Evolutionary conservation across 2,888 invertebrate genomes (phyloP).

Genomic region (Meta bourneti): DNA sequence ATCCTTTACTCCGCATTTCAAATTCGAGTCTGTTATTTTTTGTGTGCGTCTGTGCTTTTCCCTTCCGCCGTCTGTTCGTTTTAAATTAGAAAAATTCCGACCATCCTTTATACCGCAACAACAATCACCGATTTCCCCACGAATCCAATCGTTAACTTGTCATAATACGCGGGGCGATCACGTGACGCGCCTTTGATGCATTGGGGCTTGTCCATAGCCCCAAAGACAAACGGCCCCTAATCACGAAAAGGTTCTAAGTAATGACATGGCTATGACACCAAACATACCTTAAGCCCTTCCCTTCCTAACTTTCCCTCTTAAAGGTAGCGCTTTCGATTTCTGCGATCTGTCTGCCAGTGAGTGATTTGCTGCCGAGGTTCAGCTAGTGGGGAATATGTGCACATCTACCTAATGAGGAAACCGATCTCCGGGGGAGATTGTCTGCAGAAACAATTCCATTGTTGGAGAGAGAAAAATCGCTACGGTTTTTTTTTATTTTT

Average conservation of each 20-base stretch:
- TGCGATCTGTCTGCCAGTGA: constrained; percentile 28
- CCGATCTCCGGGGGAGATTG: not conserved
- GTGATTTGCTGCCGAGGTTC: constrained; percentile 38
- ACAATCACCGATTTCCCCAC: constrained; percentile 59
- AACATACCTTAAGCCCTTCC: constrained; percentile 41
- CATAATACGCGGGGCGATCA: constrained; percentile 61
- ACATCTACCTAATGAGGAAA: constrained; percentile 40
- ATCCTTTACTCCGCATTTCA: constrained; percentile 54
- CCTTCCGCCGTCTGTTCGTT: constrained; percentile 6
- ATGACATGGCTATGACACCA: constrained; percentile 72
- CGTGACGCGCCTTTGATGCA: constrained; percentile 74
- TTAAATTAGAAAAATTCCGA: constrained; percentile 74
- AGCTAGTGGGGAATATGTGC: constrained; percentile 33
- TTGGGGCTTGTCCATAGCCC: constrained; percentile 65
- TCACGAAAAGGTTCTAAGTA: constrained; percentile 72
- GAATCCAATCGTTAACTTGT: constrained; percentile 76
- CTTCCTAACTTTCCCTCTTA: constrained; percentile 51
- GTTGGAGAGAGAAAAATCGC: not conserved
- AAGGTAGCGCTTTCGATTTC: constrained; percentile 61
- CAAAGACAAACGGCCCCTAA: constrained; percentile 74
- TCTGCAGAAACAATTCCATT: not conserved
- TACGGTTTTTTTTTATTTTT: not conserved
- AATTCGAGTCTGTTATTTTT: constrained; percentile 17
- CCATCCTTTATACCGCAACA: constrained; percentile 55
- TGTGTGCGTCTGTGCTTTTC: not conserved